Percentiles rank a stretch among this genome's conserved stretches.
These are phyloP conservation scores for Takifugu ocellatus DNA, from an alignment of 2,797 vertebrate species.

Conservation along the genomic window DNA sequence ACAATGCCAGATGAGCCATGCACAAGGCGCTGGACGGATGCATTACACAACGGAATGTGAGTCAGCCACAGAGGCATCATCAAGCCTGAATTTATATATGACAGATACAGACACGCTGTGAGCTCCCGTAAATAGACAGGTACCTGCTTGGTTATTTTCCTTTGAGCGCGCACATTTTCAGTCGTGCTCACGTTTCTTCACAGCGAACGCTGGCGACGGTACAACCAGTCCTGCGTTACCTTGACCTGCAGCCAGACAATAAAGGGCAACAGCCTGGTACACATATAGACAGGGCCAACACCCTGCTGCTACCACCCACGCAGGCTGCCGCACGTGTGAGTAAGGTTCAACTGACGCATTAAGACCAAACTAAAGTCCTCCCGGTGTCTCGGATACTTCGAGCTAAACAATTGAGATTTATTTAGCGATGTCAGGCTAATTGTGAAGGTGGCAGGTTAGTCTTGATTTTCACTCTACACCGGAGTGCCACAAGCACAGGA, in stretches of 20 bases:
- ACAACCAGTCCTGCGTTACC: slow-evolving; percentile 23
- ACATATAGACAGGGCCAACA: slow-evolving; percentile 31
- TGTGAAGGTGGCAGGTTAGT: slow-evolving; percentile 10
- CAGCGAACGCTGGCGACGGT: slow-evolving; percentile 2
- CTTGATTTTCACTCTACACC: slow-evolving; percentile 20
- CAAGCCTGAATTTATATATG: slow-evolving; percentile 34
- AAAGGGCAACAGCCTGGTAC: slow-evolving; percentile 47
- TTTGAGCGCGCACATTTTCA: not conserved
- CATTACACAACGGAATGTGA: slow-evolving; percentile 20
- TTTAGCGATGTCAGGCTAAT: slow-evolving; percentile 11
- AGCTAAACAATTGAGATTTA: slow-evolving; percentile 2
- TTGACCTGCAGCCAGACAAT: slow-evolving; percentile 51
- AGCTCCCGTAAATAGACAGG: not conserved
- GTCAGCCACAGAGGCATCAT: slow-evolving; percentile 33
- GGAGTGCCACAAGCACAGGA: slow-evolving; percentile 8
- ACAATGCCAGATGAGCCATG: slow-evolving; percentile 20
- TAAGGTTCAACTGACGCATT: slow-evolving; percentile 27
- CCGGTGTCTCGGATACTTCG: slow-evolving; percentile 31
- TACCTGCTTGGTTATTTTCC: slow-evolving; percentile 1
- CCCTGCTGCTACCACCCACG: slow-evolving; percentile 41
- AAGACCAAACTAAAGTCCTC: slow-evolving; percentile 29
- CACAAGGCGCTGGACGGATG: slow-evolving; percentile 31
- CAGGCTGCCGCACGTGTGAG: slow-evolving; percentile 34
- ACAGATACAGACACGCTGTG: slow-evolving; percentile 18
- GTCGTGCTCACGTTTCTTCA: slow-evolving; percentile 1